Percentiles rank a stretch among this genome's conserved stretches.
Conservation (phyloP, 2,888 invertebrate genomes). For the Apodemia zela region DNA sequence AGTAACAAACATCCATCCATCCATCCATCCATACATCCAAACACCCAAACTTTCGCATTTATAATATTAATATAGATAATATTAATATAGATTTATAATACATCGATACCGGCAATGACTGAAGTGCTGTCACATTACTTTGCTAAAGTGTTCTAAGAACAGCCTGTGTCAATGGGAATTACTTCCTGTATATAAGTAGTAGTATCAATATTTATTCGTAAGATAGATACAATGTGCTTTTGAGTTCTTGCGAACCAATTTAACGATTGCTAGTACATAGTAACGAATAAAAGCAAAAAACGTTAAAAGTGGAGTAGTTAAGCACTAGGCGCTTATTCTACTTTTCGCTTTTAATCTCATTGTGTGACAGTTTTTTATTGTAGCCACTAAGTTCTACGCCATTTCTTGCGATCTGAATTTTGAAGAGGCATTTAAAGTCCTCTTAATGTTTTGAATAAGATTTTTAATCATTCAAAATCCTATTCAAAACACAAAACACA, state of each 20-base stretch:
- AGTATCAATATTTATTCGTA: too few relatives aligned
- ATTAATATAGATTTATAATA: too few relatives aligned
- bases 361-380: slow-evolving; percentile 7
- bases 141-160: too few relatives aligned
- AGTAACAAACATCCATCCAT: too few relatives aligned
- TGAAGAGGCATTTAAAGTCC: background rate
- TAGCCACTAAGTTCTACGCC: background rate
- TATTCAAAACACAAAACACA: too few relatives aligned
- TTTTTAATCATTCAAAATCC: background rate
- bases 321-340: slow-evolving; percentile 6
- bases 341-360: slow-evolving; percentile 10
- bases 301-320: background rate
- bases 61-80: too few relatives aligned
- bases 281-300: background rate
- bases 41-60: too few relatives aligned
- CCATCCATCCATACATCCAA: too few relatives aligned
- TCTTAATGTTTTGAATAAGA: background rate
- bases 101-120: too few relatives aligned
- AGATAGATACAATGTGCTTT: background rate
- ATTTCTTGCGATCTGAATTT: background rate
- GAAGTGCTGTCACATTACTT: too few relatives aligned
- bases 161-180: too few relatives aligned
- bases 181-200: too few relatives aligned
- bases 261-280: background rate
- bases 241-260: background rate